A percentile compares a stretch with the other conserved stretches of the same genome.
phyloP scores from a whole-genome alignment of 2,888 invertebrate species.

The Megalurothrips usitatus region DNA sequence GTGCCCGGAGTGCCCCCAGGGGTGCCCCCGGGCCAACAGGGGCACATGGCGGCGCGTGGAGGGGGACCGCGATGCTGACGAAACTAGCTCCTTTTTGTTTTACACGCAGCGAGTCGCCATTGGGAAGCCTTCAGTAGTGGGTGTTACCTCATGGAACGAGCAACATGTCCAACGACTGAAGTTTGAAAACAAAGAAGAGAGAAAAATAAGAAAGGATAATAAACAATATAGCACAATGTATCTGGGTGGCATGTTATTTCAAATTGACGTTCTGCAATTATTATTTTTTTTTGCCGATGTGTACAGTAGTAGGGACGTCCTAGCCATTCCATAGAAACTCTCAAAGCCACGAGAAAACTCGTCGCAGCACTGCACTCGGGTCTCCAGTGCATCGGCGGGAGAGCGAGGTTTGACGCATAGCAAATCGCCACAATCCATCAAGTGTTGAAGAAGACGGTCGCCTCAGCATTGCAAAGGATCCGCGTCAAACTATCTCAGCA shows the following conservation, averaged over 20 bases:
- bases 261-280: too few species aligned
- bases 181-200: neutral
- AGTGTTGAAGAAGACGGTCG: neutral
- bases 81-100: neutral
- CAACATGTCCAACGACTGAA: neutral
- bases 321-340: too few species aligned
- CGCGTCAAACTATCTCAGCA: too few species aligned
- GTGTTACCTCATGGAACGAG: neutral
- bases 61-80: neutral
- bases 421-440: conserved; percentile 9
- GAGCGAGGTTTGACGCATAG: neutral
- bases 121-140: neutral
- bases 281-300: too few species aligned
- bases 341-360: too few species aligned
- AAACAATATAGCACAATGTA: too few species aligned
- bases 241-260: too few species aligned
- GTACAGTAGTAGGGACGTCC: too few species aligned
- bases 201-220: neutral
- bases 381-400: too few species aligned
- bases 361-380: too few species aligned
- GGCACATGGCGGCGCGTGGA: neutral
- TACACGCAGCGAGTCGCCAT: neutral
- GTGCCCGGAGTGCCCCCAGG: neutral
- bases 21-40: neutral
- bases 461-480: too few species aligned